Evolutionary conservation across 2,797 vertebrate species (phyloP), one percentile per base, ranked within the genome.

Genomic region (Synaphobranchus kaupii): DNA sequence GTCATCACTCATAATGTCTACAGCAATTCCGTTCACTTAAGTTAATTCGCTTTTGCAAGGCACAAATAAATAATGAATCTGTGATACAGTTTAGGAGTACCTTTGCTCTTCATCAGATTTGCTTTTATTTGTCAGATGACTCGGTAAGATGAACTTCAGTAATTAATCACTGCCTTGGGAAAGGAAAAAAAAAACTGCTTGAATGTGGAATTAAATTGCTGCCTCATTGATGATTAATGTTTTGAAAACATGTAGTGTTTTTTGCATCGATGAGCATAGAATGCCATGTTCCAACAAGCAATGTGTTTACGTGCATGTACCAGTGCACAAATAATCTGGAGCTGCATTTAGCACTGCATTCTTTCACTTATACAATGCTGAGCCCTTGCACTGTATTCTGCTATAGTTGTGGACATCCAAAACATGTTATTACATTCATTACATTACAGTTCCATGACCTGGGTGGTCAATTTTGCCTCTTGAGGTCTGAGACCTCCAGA

Each of bases 211-310:
- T 92, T 89, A 89, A 83, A 89, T 60, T 89, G 63, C 25, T 86
- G 73, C 4, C 85, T 85, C 82, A 73, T 88, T 89, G 84, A 89
- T 94, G 94, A 95, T 95, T 93, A 92, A 95, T 94, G 93, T 91
- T 28, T 76, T 86, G 82, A 90, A 93, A 94, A 94, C 91, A 92
- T 50, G 1, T 73, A 17, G 22, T 90, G 76, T 88, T 92, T 92
- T 89, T 86, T 73, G 91, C 93, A 87, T 92, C 87, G 92, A 84
- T 90, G 90, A 93, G 91, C 86, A 91, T 89, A 89, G 80, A 91
- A 92, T 92, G 66, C 90, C 91, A 89, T 86, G 84, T 92, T 92
- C 84, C 89, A 92, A 89, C 90, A 87, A 90, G 90, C 90, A 89
- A 90, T 91, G 60, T 93, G 92, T 93, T 92, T 63, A 44, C 7